Evolutionary conservation across 2,797 vertebrate species (phyloP), one percentile per base, ranked within the genome.

Genomic region (Typhlichthys subterraneus): DNA sequence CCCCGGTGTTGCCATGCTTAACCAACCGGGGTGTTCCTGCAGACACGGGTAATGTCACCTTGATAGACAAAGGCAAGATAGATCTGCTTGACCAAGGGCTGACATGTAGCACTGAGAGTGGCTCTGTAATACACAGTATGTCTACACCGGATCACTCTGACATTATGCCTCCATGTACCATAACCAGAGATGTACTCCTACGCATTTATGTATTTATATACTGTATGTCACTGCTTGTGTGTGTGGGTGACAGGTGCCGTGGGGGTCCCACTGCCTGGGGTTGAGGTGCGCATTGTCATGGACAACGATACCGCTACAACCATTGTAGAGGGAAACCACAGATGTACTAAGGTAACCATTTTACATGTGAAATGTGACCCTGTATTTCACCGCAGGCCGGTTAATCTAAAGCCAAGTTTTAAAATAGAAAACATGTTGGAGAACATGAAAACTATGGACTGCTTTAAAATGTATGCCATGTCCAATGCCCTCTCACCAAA

Each of bases 211-310:
- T 12, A 38, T 59, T 13, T 49, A 4, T 50, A 45, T 38, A 15
- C 1, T 38, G 33, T 45, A 9, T 47, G 6, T 49, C 11, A 31
- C 5, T 72, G 51, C 70, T 51, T 78, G 6, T 72, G 52, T 52
- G 15, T 70, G 47, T 69, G 53, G 49, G 55, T 66, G 0, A 62
- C 82, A 98, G 97, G 97, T 4, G 92, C 97, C 0, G 96, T 99
- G 57, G 97, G 97, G n/a, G 86, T 81, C 13, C 97, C 96, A 0
- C 92, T 99, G 12, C 95, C 96, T 0, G 87, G 93, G 0, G 93
- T 98, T 4, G 73, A 94, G 12, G 95, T 99, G 46, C 83, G 92
- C 59, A 94, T 99, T 2, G 87, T 91, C 71, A 93, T 94, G 3
- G 90, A 92, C 80, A 92, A 87, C 46, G 47, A 54, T 1, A 77